Evolutionary conservation across 2,888 invertebrate genomes (phyloP), one percentile per base, ranked within the genome.

Genomic region (Flabesymbios commensalis): DNA sequence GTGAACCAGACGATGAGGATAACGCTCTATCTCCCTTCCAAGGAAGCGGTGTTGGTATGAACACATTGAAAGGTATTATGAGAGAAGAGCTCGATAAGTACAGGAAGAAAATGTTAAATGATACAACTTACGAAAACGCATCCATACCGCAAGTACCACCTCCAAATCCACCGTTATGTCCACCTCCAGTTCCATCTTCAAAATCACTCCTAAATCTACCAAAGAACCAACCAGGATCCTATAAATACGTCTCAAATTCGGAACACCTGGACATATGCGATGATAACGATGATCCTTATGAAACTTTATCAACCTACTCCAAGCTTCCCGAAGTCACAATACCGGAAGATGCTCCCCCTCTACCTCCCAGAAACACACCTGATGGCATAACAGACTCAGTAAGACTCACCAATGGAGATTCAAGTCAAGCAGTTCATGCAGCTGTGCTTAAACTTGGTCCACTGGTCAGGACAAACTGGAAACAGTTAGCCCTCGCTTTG

Each of bases 401-500:
- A 7, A 26, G 10, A 7, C 22, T 49, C 14, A 7, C 5, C 10
- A 26, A 14, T 14, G 7, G 7, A 24, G 17, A 10, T 14, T 19
- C 24, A 22, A 49, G 31, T 22, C 14, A 14, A 7, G 49, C 31
- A 14, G 29, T 49, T 28, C 26, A 10, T 10, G 49, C 7, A 7
- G 7, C 49, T 31, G 7, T 49, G 5, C 10, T 7, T 5, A 28
- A 22, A 22, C 26, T 49, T 22, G 49, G 14, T 7, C 29, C 28
- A 22, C 10, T 26, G 5, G 5, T 49, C 14, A 32, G 49, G 29
- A 10, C 29, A 24, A 42, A 68, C 42, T 71, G 71, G 71, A 68
- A 68, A 52, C 61, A 63, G 29, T 61, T 71, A 3, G 69, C 69
- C 3, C 32, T 42, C 31, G 57, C 48, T 3, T 51, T 71, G 24